Evolutionary conservation across 2,888 invertebrate species (phyloP).

Genomic region (Lasius platythorax): DNA sequence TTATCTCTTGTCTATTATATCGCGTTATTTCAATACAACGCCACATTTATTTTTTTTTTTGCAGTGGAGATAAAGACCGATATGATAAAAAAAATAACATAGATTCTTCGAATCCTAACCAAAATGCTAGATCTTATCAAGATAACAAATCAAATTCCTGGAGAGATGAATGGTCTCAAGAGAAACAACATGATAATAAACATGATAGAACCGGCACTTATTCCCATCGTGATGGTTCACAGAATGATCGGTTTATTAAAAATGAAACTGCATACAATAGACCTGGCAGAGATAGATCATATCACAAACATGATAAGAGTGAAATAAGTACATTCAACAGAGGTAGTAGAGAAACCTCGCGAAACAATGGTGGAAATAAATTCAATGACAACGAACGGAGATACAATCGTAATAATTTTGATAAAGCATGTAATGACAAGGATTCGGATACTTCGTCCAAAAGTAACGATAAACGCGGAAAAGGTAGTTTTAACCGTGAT

Average conservation of each 20-base stretch:
- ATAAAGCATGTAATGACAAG: constrained; percentile 79
- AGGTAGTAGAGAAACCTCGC: constrained; percentile 53
- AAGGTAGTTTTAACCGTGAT: constrained; percentile 58
- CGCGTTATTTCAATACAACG: constrained; percentile 26
- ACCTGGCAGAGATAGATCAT: constrained; percentile 56
- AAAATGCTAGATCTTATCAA: constrained; percentile 51
- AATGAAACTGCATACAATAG: constrained; percentile 59
- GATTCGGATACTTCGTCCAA: constrained; percentile 79
- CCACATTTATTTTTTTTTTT: neutral
- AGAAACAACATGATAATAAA: constrained; percentile 74
- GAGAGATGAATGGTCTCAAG: constrained; percentile 79
- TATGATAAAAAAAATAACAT: constrained; percentile 58
- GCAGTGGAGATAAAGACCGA: constrained; percentile 63
- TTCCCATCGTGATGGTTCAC: constrained; percentile 63
- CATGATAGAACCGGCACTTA: constrained; percentile 56
- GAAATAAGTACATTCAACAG: constrained; percentile 58
- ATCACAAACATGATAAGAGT: constrained; percentile 54
- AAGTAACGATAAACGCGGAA: constrained; percentile 72
- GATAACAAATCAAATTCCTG: constrained; percentile 72
- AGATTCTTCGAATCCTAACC: constrained; percentile 56
- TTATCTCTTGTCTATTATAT: constrained; percentile 39
- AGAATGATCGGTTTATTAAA: constrained; percentile 74
- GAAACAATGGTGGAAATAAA: constrained; percentile 51
- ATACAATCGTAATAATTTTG: constrained; percentile 69
- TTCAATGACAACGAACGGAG: constrained; percentile 61